Percentiles rank a stretch among this genome's conserved stretches.
phyloP scores from a whole-genome alignment of 2,113 vertebrate genomes.

The Carassius carassius region DNA sequence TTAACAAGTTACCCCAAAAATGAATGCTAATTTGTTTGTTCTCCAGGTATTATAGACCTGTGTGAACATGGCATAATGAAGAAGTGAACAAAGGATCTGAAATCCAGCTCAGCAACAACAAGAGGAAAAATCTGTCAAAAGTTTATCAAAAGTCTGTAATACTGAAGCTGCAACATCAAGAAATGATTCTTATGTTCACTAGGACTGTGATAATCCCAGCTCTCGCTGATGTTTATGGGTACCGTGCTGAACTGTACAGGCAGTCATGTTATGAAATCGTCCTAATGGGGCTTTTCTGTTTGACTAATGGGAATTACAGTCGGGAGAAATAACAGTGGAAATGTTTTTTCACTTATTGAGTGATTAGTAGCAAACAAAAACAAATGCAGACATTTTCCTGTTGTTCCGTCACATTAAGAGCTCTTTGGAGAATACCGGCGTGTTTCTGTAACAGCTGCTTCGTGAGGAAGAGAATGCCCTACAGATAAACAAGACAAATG shows the following conservation, averaged over 20 bases:
- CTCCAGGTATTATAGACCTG: no score
- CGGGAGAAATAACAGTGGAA: neutral
- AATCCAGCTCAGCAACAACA: neutral
- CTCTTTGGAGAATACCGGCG: neutral
- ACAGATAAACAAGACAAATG: slow-evolving; percentile 13
- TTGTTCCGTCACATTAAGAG: neutral
- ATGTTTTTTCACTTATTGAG: neutral
- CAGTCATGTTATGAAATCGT: neutral
- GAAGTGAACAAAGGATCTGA: neutral
- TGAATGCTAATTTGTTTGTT: neutral
- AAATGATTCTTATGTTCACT: neutral
- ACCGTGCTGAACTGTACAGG: neutral
- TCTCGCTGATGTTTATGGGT: neutral
- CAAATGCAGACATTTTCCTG: slow-evolving; percentile 18
- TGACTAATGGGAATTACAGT: slow-evolving; percentile 7
- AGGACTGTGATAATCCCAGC: neutral
- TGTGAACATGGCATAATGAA: neutral
- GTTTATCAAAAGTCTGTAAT: neutral
- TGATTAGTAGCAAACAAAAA: neutral
- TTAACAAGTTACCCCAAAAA: neutral
- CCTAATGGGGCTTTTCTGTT: slow-evolving; percentile 15
- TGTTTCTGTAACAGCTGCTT: slow-evolving; percentile 7
- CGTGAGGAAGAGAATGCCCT: neutral
- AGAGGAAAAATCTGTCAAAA: neutral
- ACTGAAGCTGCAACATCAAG: neutral